Evolutionary conservation across 2,888 invertebrate species (phyloP).

Genomic region (Sinhomidia bicolor): DNA sequence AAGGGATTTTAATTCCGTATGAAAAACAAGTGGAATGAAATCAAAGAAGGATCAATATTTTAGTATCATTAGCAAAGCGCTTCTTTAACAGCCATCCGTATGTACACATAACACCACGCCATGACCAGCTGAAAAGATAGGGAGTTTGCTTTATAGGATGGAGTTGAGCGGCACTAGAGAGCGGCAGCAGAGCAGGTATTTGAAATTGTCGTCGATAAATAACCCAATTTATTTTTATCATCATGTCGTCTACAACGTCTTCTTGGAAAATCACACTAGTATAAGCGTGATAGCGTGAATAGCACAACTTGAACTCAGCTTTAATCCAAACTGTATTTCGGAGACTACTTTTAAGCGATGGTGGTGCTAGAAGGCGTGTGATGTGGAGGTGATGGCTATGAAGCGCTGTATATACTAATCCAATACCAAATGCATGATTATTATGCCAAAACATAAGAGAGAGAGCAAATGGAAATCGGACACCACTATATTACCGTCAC

Average conservation of each 20-base stretch:
- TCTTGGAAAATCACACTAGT: neutral
- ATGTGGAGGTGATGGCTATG: neutral
- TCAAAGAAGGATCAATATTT: constrained; percentile 37
- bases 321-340: neutral
- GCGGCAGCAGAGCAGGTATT: constrained; percentile 7
- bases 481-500: constrained; percentile 37
- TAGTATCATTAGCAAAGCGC: constrained; percentile 20
- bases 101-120: neutral
- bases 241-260: constrained; percentile 17
- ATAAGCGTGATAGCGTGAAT: no score
- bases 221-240: constrained; percentile 44
- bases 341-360: neutral
- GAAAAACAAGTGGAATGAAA: neutral
- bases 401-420: neutral
- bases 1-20: neutral
- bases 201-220: constrained; percentile 43
- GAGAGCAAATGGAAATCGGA: constrained; percentile 39
- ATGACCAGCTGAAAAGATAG: neutral
- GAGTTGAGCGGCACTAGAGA: no score
- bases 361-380: constrained; percentile 7
- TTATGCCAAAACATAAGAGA: neutral
- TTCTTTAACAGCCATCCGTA: neutral
- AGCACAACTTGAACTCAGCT: neutral
- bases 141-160: neutral
- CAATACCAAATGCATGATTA: constrained; percentile 5